phyloP scores from a whole-genome alignment of 2,797 vertebrate genomes.

The Acipenser oxyrinchus region DNA sequence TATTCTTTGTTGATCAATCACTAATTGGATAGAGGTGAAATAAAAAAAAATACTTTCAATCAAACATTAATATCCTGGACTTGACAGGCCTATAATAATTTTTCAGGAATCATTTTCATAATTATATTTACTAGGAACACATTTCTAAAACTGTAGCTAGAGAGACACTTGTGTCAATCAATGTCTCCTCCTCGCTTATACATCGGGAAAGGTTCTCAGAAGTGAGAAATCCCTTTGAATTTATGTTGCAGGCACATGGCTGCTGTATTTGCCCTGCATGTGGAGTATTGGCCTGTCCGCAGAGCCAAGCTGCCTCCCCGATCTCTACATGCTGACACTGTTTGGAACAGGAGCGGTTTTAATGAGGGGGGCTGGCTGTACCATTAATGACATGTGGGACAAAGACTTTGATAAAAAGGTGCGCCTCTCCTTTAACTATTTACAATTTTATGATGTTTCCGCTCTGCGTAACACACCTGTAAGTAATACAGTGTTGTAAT shows the following conservation, averaged over 20 bases:
- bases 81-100: too few species aligned
- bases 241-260: slow-evolving; percentile 74
- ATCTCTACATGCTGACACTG: slow-evolving; percentile 68
- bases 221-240: background rate
- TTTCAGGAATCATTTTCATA: too few species aligned
- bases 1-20: background rate
- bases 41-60: too few species aligned
- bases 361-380: slow-evolving; percentile 95
- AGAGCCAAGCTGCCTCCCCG: slow-evolving; percentile 74
- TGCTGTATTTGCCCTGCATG: slow-evolving; percentile 83
- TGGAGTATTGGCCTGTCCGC: slow-evolving; percentile 90
- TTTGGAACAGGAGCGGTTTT: slow-evolving; percentile 82
- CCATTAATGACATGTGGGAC: slow-evolving; percentile 97
- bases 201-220: background rate
- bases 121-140: too few species aligned
- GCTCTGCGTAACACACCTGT: too few species aligned
- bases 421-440: slow-evolving; percentile 9
- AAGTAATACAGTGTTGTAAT: too few species aligned
- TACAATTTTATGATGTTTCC: too few species aligned
- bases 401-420: slow-evolving; percentile 86
- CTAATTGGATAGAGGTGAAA: too few species aligned
- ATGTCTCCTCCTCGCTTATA: background rate
- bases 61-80: too few species aligned
- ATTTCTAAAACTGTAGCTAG: too few species aligned
- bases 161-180: too few species aligned